phyloP scores from a whole-genome alignment of 2,113 vertebrate genomes.

The Phyllopteryx taeniolatus region DNA sequence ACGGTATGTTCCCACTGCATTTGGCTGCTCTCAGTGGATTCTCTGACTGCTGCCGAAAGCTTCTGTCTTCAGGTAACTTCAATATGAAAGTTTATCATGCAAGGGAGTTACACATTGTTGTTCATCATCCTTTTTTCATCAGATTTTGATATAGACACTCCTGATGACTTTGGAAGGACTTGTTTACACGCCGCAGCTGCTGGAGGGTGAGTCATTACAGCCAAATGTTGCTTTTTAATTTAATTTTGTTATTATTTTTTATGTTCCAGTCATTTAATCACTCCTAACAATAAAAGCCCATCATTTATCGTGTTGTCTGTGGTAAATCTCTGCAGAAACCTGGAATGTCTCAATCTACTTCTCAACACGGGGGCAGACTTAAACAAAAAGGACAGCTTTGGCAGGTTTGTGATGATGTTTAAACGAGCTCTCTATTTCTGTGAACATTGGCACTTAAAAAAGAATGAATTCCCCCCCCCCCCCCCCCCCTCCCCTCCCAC shows the following conservation, averaged over 20 bases:
- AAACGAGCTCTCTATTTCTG: not conserved
- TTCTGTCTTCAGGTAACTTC: slow-evolving; percentile 88
- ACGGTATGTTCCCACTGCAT: slow-evolving; percentile 98
- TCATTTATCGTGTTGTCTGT: not conserved
- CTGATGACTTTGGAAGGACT: slow-evolving; percentile 97
- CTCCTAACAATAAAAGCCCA: not conserved
- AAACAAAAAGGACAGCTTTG: slow-evolving; percentile 96
- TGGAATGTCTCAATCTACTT: slow-evolving; percentile 97
- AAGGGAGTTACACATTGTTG: not conserved
- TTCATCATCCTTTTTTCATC: slow-evolving; percentile 24
- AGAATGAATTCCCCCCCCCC: too few species aligned
- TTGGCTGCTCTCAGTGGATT: slow-evolving; percentile 97
- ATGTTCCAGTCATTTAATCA: not conserved
- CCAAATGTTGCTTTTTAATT: not conserved
- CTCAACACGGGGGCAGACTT: slow-evolving; percentile 96
- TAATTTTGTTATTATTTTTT: not conserved
- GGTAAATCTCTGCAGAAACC: slow-evolving; percentile 77
- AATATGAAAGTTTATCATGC: not conserved
- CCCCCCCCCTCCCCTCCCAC: too few species aligned
- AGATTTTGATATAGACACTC: slow-evolving; percentile 98
- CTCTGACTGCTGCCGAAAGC: slow-evolving; percentile 97
- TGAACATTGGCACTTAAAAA: too few species aligned
- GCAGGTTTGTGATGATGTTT: slow-evolving; percentile 77
- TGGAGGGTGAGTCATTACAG: slow-evolving; percentile 83
- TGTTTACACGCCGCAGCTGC: slow-evolving; percentile 98